Evolutionary conservation across 2,113 vertebrate genomes (phyloP).

Genomic region (Phrynosoma blainvillii): DNA sequence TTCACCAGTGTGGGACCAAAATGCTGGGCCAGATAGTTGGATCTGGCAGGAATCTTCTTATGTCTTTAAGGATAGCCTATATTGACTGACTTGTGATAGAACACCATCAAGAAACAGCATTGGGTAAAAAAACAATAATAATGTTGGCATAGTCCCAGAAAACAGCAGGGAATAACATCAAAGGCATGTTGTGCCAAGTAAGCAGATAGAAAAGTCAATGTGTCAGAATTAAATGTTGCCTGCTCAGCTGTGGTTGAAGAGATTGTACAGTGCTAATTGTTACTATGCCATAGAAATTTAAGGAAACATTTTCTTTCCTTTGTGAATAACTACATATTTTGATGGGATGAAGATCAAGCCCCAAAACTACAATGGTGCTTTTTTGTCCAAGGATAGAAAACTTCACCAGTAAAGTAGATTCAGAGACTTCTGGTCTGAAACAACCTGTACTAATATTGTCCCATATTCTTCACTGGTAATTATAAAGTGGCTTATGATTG

Average conservation of each 20-base stretch:
- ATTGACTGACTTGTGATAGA: not conserved
- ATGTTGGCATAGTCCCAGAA: not conserved
- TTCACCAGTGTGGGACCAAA: not conserved
- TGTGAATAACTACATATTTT: conserved; percentile 3
- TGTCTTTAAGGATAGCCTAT: not conserved
- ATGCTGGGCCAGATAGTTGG: not conserved
- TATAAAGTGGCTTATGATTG: not conserved
- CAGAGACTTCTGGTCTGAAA: not conserved
- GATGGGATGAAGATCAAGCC: not conserved
- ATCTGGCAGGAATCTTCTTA: not conserved
- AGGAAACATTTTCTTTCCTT: conserved; percentile 4
- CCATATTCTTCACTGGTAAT: not conserved
- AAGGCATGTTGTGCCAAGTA: not conserved
- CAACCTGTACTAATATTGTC: not conserved
- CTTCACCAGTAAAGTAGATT: not conserved
- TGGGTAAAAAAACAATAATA: conserved; percentile 25
- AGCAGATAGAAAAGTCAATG: conserved; percentile 14
- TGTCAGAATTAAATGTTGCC: conserved; percentile 2
- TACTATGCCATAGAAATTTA: conserved; percentile 14
- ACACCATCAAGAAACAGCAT: not conserved
- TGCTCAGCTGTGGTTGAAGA: conserved; percentile 31
- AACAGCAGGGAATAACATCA: conserved; percentile 1
- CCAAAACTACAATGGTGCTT: not conserved
- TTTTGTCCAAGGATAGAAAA: not conserved
- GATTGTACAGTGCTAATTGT: conserved; percentile 41